Conservation (phyloP, 2,113 vertebrate species). For the Tetrax tetrax region DNA sequence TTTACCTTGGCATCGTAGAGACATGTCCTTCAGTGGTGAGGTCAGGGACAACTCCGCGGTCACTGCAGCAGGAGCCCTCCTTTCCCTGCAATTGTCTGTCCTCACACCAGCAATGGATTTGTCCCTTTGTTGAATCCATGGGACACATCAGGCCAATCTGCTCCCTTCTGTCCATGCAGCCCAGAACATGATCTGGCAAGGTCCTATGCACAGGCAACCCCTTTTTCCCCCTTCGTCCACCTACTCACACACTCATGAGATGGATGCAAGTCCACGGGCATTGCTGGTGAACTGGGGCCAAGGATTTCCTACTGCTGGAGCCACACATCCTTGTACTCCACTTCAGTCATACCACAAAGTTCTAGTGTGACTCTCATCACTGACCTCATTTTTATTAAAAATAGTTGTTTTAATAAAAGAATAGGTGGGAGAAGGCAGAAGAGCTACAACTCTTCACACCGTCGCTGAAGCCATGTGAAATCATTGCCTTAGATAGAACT, state of each 20-base stretch:
- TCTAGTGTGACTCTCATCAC: not conserved
- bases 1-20: not conserved
- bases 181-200: not conserved
- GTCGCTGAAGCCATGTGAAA: not conserved
- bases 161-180: not conserved
- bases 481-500: not conserved
- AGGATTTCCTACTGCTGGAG: not conserved
- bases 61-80: not conserved
- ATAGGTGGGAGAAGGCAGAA: not conserved
- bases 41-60: not conserved
- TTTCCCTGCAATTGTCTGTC: not conserved
- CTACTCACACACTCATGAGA: not conserved
- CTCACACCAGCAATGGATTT: not conserved
- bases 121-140: not conserved
- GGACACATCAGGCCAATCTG: not conserved
- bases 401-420: not conserved
- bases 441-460: not conserved
- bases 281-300: not conserved
- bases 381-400: not conserved
- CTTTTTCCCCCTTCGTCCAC: accelerated
- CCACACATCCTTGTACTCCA: not conserved
- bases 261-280: not conserved
- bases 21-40: not conserved
- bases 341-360: not conserved
- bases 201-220: not conserved